Percentiles rank a stretch among this genome's conserved stretches.
These are phyloP conservation scores for Nesoenas mayeri DNA, from an alignment of 2,113 vertebrate species.

Conservation along the genomic window DNA sequence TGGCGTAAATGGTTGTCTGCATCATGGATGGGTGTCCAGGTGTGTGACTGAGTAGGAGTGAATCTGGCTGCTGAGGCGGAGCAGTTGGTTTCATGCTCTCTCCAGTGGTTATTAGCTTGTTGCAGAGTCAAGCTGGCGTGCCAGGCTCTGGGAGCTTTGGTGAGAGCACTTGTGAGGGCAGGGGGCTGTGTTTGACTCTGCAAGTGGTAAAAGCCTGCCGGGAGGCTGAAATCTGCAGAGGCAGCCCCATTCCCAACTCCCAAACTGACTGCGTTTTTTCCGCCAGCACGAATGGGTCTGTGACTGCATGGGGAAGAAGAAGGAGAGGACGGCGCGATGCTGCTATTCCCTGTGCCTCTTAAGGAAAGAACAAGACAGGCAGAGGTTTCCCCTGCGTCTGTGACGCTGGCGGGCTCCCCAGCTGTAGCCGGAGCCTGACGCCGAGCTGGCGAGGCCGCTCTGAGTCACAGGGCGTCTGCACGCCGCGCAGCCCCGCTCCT, in stretches of 20 bases:
- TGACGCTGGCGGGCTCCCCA: not conserved
- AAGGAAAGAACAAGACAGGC: not conserved
- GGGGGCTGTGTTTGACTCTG: not conserved
- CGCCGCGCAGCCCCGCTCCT: not conserved
- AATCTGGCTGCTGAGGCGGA: not conserved
- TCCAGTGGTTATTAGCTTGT: not conserved
- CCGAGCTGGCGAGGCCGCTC: not conserved
- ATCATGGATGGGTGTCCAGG: not conserved
- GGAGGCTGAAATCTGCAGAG: not conserved
- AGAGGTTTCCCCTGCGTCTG: not conserved
- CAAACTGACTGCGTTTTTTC: not conserved
- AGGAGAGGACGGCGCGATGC: not conserved
- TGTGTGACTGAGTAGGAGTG: not conserved
- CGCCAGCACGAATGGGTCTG: not conserved
- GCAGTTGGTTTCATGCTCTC: conserved; percentile 4
- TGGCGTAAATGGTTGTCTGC: not conserved
- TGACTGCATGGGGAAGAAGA: not conserved
- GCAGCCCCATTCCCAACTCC: not conserved
- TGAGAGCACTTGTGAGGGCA: conserved; percentile 27
- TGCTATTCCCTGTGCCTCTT: not conserved
- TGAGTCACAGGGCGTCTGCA: conserved; percentile 1
- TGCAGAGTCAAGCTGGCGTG: not conserved
- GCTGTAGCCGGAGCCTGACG: not conserved
- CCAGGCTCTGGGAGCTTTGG: not conserved
- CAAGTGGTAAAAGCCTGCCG: fast-evolving